phyloP scores from a whole-genome alignment of 1,140 invertebrate species.

The Plutomurus gul region DNA sequence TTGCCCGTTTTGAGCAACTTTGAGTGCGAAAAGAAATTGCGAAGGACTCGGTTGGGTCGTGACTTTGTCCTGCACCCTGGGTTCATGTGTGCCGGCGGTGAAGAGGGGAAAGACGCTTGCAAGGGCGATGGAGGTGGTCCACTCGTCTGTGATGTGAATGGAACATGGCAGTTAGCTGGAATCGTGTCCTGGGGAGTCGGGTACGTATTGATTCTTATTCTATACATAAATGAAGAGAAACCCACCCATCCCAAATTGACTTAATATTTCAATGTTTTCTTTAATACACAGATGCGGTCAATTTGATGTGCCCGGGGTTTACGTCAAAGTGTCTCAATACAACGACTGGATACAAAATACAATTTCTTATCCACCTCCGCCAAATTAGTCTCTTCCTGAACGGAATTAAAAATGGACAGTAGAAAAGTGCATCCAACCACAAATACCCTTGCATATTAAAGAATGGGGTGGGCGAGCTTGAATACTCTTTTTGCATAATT shows the following conservation, averaged over 20 bases:
- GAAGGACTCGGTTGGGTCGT: conserved; percentile 78
- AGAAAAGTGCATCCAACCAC: no score
- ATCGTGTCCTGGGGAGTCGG: conserved; percentile 86
- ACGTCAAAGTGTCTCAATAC: conserved; percentile 82
- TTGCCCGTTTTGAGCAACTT: conserved; percentile 77
- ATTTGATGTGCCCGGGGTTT: conserved; percentile 85
- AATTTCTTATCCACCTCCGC: no score
- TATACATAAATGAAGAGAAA: no score
- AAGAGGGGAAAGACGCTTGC: conserved; percentile 62
- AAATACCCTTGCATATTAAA: no score
- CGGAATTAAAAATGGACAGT: no score
- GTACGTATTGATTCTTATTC: no score
- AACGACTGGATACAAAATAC: conserved; percentile 75
- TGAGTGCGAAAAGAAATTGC: conserved; percentile 78
- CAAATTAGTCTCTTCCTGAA: no score
- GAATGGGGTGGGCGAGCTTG: no score
- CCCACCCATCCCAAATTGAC: no score
- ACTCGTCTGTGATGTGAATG: conserved; percentile 83
- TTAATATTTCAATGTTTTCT: neutral
- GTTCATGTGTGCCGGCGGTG: conserved; percentile 86
- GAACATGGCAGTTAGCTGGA: conserved; percentile 81
- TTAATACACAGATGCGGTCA: conserved; percentile 77
- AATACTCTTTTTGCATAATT: no score
- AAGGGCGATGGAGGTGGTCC: conserved; percentile 83
- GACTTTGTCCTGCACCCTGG: conserved; percentile 83